Percentiles rank a stretch among this genome's conserved stretches.
These are phyloP conservation scores for Melitaea cinxia DNA, from an alignment of 1,140 invertebrate genomes.

Conservation along the genomic window DNA sequence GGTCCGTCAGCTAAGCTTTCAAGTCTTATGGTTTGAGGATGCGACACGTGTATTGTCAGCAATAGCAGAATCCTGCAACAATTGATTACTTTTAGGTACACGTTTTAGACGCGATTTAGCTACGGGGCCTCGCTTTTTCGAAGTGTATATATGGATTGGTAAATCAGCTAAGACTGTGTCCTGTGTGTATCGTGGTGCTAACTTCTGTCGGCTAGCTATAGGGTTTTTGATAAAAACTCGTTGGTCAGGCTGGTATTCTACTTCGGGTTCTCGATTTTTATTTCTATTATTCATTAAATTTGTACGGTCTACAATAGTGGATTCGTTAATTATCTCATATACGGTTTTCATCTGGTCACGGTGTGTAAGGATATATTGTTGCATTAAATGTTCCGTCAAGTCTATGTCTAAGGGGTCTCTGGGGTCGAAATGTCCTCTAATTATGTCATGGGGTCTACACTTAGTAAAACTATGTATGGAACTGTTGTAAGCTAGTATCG, in stretches of 20 bases:
- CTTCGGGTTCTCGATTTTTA: conserved; percentile 33
- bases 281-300: conserved; percentile 32
- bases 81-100: conserved; percentile 30
- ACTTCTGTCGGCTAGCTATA: neutral
- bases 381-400: conserved; percentile 35
- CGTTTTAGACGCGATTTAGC: conserved; percentile 40
- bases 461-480: too few species aligned
- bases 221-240: neutral
- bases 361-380: conserved; percentile 37
- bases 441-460: conserved; percentile 35
- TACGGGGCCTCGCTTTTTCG: conserved; percentile 35
- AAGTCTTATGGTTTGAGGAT: neutral
- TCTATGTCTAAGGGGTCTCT: conserved; percentile 35
- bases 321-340: conserved; percentile 33
- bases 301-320: conserved; percentile 20
- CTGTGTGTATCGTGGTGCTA: conserved; percentile 23
- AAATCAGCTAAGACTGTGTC: conserved; percentile 41
- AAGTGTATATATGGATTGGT: conserved; percentile 45
- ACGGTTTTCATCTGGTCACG: conserved; percentile 38
- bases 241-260: conserved; percentile 5
- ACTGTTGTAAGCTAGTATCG: conserved; percentile 40
- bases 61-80: conserved; percentile 30
- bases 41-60: neutral
- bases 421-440: conserved; percentile 36
- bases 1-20: neutral